phyloP scores from a whole-genome alignment of 37 sponge, comb jelly and placozoan genomes.

The Crambe crambe region DNA sequence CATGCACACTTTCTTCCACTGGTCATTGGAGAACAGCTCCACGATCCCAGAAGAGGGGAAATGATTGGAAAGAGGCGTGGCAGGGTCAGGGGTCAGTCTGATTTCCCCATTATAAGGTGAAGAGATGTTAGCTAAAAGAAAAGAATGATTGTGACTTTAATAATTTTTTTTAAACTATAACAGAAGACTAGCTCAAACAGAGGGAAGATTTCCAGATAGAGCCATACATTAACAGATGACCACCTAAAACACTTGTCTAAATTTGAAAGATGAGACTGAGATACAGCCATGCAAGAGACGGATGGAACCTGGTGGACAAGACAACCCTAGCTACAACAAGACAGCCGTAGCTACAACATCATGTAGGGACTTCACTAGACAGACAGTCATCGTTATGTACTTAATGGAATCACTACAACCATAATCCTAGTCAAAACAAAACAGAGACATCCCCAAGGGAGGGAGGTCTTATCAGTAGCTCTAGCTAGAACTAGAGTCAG shows the following conservation, averaged over 20 bases:
- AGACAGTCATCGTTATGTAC: no score
- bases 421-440: no score
- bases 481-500: background rate
- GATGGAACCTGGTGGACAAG: no score
- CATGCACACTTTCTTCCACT: conserved; percentile 29
- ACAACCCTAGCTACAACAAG: no score
- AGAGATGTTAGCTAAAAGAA: conserved; percentile 3
- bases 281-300: no score
- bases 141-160: background rate
- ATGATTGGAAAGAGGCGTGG: background rate
- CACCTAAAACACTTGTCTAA: background rate
- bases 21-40: conserved; percentile 26
- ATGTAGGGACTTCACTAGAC: no score
- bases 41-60: conserved; percentile 29
- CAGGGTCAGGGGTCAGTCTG: conserved; percentile 8
- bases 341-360: no score
- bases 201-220: background rate
- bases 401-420: no score
- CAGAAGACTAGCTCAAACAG: background rate
- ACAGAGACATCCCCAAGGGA: no score
- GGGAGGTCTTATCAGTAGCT: no score
- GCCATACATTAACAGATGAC: background rate
- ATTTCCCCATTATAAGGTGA: conserved; percentile 42
- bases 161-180: background rate
- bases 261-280: background rate